These are phyloP conservation scores for Stegodyphus mimosarum DNA, from an alignment of 1,140 invertebrate genomes.

Conservation along the genomic window DNA sequence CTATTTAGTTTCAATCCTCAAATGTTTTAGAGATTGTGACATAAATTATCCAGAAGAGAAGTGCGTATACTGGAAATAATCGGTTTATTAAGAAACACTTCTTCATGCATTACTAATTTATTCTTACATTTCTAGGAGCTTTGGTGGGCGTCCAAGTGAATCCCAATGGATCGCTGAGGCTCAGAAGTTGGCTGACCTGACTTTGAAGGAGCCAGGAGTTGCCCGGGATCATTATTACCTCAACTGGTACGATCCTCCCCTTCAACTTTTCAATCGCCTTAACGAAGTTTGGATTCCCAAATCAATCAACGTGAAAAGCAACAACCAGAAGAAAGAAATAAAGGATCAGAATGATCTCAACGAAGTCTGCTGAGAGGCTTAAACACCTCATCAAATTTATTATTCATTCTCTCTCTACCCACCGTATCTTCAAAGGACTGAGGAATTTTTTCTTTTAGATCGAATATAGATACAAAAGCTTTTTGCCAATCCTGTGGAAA, in stretches of 20 bases:
- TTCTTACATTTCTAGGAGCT: slow-evolving; percentile 32
- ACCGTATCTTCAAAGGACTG: too few species aligned
- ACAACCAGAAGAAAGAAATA: slow-evolving; percentile 7
- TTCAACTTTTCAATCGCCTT: slow-evolving; percentile 58
- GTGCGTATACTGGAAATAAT: too few species aligned
- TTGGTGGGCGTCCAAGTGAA: slow-evolving; percentile 55
- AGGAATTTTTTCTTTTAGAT: too few species aligned
- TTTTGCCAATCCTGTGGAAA: too few species aligned
- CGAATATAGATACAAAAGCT: too few species aligned
- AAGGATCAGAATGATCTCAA: slow-evolving; percentile 37
- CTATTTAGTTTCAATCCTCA: too few species aligned
- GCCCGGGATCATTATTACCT: slow-evolving; percentile 40
- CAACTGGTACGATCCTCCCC: slow-evolving; percentile 60
- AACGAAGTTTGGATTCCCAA: slow-evolving; percentile 59
- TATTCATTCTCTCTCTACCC: too few species aligned
- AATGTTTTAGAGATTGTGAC: too few species aligned
- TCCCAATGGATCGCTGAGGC: slow-evolving; percentile 46
- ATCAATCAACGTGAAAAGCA: slow-evolving; percentile 2
- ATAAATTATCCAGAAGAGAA: too few species aligned
- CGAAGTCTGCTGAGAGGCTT: slow-evolving; percentile 40
- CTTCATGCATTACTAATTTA: not conserved
- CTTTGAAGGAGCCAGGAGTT: slow-evolving; percentile 20
- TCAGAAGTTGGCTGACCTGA: slow-evolving; percentile 33
- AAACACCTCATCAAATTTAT: too few species aligned
- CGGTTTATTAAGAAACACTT: too few species aligned